phyloP scores from a whole-genome alignment of 2,888 invertebrate genomes.

The Dolichopus griseipennis region DNA sequence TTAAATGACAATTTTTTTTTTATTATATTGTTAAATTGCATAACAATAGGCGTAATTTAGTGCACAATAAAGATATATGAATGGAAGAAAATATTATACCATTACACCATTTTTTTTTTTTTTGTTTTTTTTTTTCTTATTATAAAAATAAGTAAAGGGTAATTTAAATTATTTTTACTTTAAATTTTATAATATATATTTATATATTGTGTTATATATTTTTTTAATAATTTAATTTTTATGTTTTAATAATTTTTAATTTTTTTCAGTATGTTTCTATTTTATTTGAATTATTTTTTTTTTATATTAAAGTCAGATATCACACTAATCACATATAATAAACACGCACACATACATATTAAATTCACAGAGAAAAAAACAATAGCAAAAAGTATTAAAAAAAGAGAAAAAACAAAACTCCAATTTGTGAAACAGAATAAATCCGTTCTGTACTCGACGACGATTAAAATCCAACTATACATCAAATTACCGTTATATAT shows the following conservation, averaged over 20 bases:
- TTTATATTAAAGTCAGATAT: too few relatives aligned
- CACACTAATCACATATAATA: too few relatives aligned
- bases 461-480: not conserved
- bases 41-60: not conserved
- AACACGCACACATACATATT: too few relatives aligned
- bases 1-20: not conserved
- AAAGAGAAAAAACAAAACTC: not conserved
- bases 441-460: not conserved
- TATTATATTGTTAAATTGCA: not conserved
- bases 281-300: too few relatives aligned
- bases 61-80: not conserved
- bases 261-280: too few relatives aligned
- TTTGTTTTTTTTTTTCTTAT: too few relatives aligned
- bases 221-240: too few relatives aligned
- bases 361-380: too few relatives aligned
- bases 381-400: not conserved
- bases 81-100: not conserved
- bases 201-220: too few relatives aligned
- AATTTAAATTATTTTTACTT: not conserved
- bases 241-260: too few relatives aligned
- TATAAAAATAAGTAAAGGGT: not conserved
- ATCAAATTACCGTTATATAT: not conserved
- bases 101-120: not conserved
- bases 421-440: not conserved
- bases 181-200: not conserved